Conservation (phyloP, 1,140 invertebrate genomes). For the Cyclina sinensis region DNA sequence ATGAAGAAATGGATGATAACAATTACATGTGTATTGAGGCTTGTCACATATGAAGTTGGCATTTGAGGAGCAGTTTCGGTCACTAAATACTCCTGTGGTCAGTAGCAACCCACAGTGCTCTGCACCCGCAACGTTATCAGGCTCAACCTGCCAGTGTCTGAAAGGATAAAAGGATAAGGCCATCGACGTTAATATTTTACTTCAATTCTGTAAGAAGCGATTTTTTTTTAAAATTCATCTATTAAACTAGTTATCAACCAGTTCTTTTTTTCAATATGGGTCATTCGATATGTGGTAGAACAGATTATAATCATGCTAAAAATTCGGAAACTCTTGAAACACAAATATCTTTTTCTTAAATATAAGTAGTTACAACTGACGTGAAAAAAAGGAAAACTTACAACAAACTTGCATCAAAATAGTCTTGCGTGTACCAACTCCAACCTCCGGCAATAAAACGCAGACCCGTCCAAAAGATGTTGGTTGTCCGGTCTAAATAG, state of each 20-base stretch:
- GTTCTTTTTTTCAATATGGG: no score
- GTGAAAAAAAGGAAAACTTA: no score
- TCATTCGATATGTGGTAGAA: no score
- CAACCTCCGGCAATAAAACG: background rate
- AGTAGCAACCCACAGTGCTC: conserved; percentile 45
- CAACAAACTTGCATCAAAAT: background rate
- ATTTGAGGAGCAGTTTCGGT: conserved; percentile 48
- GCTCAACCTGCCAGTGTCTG: conserved; percentile 34
- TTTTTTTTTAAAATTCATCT: no score
- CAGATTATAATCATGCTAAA: no score
- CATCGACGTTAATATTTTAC: no score
- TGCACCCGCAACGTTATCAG: conserved; percentile 42
- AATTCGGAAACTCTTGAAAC: no score
- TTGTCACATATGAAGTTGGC: conserved; percentile 48
- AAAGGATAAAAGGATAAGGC: background rate
- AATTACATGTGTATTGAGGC: conserved; percentile 25
- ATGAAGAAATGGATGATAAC: no score
- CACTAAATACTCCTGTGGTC: conserved; percentile 37
- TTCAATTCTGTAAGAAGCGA: no score
- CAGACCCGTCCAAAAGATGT: conserved; percentile 31
- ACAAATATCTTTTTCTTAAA: no score
- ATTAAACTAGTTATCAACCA: no score
- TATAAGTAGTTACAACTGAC: no score
- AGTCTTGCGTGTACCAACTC: conserved; percentile 21
- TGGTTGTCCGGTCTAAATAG: conserved; percentile 7